A percentile compares a stretch with the other conserved stretches of the same genome.
These are phyloP conservation scores for Acanthornis magna DNA, from an alignment of 2,797 vertebrate genomes.

Conservation along the genomic window DNA sequence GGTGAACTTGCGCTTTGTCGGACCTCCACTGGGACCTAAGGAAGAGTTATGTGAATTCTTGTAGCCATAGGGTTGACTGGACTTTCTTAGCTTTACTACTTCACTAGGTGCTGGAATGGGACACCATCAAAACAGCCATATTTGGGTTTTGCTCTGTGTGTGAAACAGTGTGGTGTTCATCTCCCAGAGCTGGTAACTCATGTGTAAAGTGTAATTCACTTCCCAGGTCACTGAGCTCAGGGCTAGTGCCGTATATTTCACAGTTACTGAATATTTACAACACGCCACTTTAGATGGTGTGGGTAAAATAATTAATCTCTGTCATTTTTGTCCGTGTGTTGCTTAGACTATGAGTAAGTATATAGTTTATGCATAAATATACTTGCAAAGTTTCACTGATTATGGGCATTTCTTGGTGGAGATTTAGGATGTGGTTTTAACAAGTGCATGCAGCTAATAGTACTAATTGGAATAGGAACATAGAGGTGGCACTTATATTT, in stretches of 20 bases:
- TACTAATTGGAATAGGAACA: rapidly evolving
- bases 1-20: rapidly evolving
- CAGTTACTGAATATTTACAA: rapidly evolving
- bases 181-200: background rate
- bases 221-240: background rate
- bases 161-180: rapidly evolving
- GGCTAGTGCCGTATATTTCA: rapidly evolving
- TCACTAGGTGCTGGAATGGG: rapidly evolving
- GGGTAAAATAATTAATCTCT: background rate
- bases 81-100: rapidly evolving
- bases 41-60: rapidly evolving
- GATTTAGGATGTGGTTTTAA: background rate
- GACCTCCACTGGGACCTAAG: rapidly evolving
- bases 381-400: background rate
- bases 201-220: rapidly evolving
- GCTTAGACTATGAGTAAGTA: rapidly evolving
- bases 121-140: rapidly evolving
- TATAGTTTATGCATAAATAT: background rate
- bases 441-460: rapidly evolving
- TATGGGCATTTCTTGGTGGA: rapidly evolving
- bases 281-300: rapidly evolving
- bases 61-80: rapidly evolving
- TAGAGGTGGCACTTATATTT: rapidly evolving
- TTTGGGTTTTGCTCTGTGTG: background rate
- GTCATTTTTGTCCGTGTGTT: rapidly evolving